Evolutionary conservation across 1,140 invertebrate species (phyloP), one percentile per base, ranked within the genome.

Genomic region (Diorhabda carinulata): DNA sequence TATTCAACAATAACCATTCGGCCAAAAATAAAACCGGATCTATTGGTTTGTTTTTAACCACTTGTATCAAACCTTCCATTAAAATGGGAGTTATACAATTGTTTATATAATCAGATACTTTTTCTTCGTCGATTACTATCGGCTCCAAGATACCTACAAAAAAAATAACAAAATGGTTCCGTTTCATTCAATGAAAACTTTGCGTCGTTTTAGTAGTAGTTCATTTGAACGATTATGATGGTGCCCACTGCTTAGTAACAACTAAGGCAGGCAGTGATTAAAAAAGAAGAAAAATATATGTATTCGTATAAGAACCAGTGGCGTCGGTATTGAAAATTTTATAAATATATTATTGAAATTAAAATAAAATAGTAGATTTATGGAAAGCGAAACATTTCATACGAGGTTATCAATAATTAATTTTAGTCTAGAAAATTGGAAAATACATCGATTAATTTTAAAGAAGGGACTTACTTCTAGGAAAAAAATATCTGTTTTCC

Each of bases 401-500:
- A 25, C 25, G 25, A 25, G 25, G 25, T 25, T 25, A 25, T 25
- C 25, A 25, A 25, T 25, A 25, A 25, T 25, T 25, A 25, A 25
- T 25, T 25, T 25, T 25, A 25, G 25, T 1, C 25, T 25, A 25
- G 25, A 25, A 25, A 25, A 25, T 25, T 25, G 25, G 1, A 25
- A 25, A 25, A 25, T 25, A 25, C 25, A 25, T 25, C 25, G 25
- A 25, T 25, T 25, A 25, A 25, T 25, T 25, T 25, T 25, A 25
- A 25, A 25, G 25, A n/a, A 41, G 6, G 45, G 58, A 83, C 84
- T 86, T 86, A 95, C 93, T 87, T 71, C 90, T 84, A 3, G 93
- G 92, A 80, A 94, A 96, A 78, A 97, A 94, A 82, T 94, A 96
- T 76, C 89, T 87, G 74, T 97, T 95, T 82, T 98, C 96, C 57